Conservation (phyloP, 2,113 vertebrate species). For the Macrotus californicus region DNA sequence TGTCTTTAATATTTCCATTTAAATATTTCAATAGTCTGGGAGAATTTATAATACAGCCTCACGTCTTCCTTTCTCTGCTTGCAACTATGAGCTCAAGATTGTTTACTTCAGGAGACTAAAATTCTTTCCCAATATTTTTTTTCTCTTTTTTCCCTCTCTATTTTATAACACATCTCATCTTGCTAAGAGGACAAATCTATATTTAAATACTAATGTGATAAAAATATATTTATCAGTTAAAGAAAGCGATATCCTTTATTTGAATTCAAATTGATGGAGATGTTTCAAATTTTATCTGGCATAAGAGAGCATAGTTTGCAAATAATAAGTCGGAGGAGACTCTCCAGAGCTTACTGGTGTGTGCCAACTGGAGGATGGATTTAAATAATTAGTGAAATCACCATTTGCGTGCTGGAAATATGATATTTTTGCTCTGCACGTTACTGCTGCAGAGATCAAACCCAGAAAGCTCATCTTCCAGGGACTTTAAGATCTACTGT, state of each 20-base stretch:
- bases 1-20: slow-evolving; percentile 60
- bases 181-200: slow-evolving; percentile 26
- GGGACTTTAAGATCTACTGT: neutral
- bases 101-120: slow-evolving; percentile 1
- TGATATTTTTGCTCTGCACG: slow-evolving; percentile 25
- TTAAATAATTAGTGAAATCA: slow-evolving; percentile 67
- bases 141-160: neutral
- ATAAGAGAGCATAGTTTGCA: neutral
- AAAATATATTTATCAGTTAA: slow-evolving; percentile 56
- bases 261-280: slow-evolving; percentile 38
- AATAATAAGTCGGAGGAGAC: slow-evolving; percentile 20
- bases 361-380: slow-evolving; percentile 12
- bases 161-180: slow-evolving; percentile 45
- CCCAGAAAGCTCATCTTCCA: slow-evolving; percentile 43
- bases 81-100: slow-evolving; percentile 25
- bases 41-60: neutral
- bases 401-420: slow-evolving; percentile 49
- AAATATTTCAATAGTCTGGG: neutral
- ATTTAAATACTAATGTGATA: slow-evolving; percentile 18
- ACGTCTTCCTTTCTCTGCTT: slow-evolving; percentile 31
- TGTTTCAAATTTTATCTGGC: slow-evolving; percentile 30
- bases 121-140: slow-evolving; percentile 38
- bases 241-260: slow-evolving; percentile 46
- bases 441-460: slow-evolving; percentile 32
- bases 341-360: neutral